phyloP scores from a whole-genome alignment of 2,888 invertebrate species.

The Rugalucina vietnamica region DNA sequence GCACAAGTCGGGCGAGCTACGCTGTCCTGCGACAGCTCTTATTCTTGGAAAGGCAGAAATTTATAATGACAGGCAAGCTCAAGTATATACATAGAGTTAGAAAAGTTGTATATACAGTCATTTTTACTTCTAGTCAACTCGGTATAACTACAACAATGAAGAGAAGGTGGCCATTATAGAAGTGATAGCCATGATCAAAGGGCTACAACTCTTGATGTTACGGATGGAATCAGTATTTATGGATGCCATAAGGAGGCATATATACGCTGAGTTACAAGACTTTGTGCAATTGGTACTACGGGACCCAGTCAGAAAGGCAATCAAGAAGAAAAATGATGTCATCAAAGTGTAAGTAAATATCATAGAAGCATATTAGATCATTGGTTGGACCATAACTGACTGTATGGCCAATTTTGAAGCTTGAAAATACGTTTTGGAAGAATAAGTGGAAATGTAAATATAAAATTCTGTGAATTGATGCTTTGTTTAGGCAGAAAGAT shows the following conservation, averaged over 20 bases:
- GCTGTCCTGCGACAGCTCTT: no score
- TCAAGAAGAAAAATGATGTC: slow-evolving; percentile 98
- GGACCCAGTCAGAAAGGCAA: slow-evolving; percentile 97
- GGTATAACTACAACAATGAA: slow-evolving; percentile 98
- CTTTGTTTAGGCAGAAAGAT: no score
- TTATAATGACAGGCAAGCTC: no score
- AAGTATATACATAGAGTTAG: no score
- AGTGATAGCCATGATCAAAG: slow-evolving; percentile 99
- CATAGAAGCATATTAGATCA: no score
- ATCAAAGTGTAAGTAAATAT: slow-evolving; percentile 87
- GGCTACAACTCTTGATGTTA: slow-evolving; percentile 95
- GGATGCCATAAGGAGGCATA: slow-evolving; percentile 94
- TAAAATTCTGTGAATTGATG: no score
- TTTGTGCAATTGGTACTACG: slow-evolving; percentile 95
- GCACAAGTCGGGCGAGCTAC: no score
- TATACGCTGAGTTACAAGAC: slow-evolving; percentile 98
- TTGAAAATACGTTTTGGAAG: no score
- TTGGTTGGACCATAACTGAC: no score
- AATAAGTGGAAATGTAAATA: no score
- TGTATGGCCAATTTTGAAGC: no score
- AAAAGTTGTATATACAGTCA: not conserved
- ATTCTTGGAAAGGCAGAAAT: no score
- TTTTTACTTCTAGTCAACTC: slow-evolving; percentile 89
- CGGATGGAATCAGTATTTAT: slow-evolving; percentile 98
- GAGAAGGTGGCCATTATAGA: slow-evolving; percentile 99